phyloP scores from a whole-genome alignment of 2,113 vertebrate genomes.

The Arizona elegans region DNA sequence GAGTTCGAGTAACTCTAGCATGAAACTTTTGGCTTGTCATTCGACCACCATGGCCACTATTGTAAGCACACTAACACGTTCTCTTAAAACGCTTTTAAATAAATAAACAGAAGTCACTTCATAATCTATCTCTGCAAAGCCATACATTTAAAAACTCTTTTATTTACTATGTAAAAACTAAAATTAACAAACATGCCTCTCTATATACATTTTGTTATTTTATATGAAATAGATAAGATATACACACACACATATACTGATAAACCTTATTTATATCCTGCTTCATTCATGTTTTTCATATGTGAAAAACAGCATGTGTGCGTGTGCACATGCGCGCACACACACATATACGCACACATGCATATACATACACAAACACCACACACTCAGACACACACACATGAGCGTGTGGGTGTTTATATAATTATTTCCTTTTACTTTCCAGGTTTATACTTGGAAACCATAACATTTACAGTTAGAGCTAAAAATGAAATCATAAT shows the following conservation, averaged over 20 bases:
- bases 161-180: slow-evolving; percentile 85
- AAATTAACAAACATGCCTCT: slow-evolving; percentile 80
- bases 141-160: slow-evolving; percentile 79
- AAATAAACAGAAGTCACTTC: slow-evolving; percentile 82
- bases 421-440: slow-evolving; percentile 63
- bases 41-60: slow-evolving; percentile 88
- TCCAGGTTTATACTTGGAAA: slow-evolving; percentile 67
- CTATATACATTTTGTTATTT: slow-evolving; percentile 96
- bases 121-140: slow-evolving; percentile 93
- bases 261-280: slow-evolving; percentile 60
- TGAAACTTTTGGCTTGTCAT: slow-evolving; percentile 86
- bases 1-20: slow-evolving; percentile 77
- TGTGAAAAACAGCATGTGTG: neutral
- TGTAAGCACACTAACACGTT: slow-evolving; percentile 90
- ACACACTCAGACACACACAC: no score
- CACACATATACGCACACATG: no score
- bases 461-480: slow-evolving; percentile 65
- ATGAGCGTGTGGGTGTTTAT: slow-evolving; percentile 36
- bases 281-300: slow-evolving; percentile 51
- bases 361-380: no score
- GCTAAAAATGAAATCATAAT: slow-evolving; percentile 67
- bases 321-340: no score
- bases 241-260: slow-evolving; percentile 24
- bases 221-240: slow-evolving; percentile 80
- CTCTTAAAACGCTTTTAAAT: slow-evolving; percentile 90